phyloP scores from a whole-genome alignment of 1,140 invertebrate species.

The Drosophila miranda region DNA sequence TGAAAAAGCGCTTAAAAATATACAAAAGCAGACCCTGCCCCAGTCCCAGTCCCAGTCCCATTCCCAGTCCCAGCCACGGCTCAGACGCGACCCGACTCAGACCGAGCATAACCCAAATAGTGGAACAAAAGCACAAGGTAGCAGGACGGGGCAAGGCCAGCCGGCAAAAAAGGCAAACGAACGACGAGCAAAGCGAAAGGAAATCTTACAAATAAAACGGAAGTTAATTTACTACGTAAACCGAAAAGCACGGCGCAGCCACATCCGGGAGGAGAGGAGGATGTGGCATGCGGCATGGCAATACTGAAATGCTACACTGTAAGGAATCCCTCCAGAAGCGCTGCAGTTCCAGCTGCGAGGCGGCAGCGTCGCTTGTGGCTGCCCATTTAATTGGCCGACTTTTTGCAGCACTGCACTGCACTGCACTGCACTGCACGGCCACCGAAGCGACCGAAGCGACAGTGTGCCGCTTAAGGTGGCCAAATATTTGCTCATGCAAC shows the following conservation, averaged over 20 bases:
- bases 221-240: slow-evolving; percentile 82
- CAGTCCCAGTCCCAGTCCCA: neutral
- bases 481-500: slow-evolving; percentile 75
- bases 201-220: slow-evolving; percentile 82
- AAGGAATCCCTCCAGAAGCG: slow-evolving; percentile 48
- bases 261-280: slow-evolving; percentile 54
- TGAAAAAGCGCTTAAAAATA: slow-evolving; percentile 82
- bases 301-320: slow-evolving; percentile 43
- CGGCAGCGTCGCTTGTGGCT: slow-evolving; percentile 37
- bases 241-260: slow-evolving; percentile 79
- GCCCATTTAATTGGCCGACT: slow-evolving; percentile 76
- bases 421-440: slow-evolving; percentile 22
- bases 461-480: slow-evolving; percentile 66
- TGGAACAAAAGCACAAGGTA: slow-evolving; percentile 63
- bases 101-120: slow-evolving; percentile 63
- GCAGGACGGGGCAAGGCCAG: slow-evolving; percentile 33
- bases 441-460: neutral
- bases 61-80: neutral
- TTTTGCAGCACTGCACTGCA: slow-evolving; percentile 47
- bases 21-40: slow-evolving; percentile 69
- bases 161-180: slow-evolving; percentile 58
- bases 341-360: slow-evolving; percentile 22
- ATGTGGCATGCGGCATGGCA: slow-evolving; percentile 10
- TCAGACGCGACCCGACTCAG: slow-evolving; percentile 15
- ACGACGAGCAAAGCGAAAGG: slow-evolving; percentile 72